Evolutionary conservation across 2,888 invertebrate genomes (phyloP).

Genomic region (Cephalotes varians): DNA sequence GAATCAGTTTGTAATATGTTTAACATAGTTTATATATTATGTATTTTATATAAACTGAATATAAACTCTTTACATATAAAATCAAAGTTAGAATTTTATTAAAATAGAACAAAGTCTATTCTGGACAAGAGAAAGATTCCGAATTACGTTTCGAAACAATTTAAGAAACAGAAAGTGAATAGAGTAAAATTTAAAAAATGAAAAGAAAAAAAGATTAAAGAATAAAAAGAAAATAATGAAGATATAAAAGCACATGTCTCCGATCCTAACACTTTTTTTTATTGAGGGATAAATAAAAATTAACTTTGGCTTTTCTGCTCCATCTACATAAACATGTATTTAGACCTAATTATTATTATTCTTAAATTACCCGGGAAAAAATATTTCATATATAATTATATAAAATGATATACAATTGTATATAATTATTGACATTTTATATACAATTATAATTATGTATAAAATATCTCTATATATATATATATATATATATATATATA

Average conservation of each 20-base stretch:
- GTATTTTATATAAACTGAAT: too few species aligned
- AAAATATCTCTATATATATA: too few species aligned
- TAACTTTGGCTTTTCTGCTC: not conserved
- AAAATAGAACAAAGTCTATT: constrained; percentile 1
- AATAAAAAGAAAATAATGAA: not conserved
- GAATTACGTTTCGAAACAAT: not conserved
- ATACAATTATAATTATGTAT: too few species aligned
- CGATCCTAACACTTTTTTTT: not conserved
- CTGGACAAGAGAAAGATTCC: not conserved
- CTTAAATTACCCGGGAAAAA: too few species aligned
- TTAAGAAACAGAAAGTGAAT: not conserved
- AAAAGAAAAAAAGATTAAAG: not conserved
- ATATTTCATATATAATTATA: too few species aligned
- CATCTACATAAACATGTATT: not conserved
- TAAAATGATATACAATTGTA: too few species aligned
- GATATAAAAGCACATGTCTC: not conserved
- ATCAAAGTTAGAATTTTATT: too few species aligned
- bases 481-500: too few species aligned
- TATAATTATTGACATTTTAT: too few species aligned
- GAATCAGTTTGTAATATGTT: too few species aligned
- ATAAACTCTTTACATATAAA: too few species aligned
- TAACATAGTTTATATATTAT: too few species aligned
- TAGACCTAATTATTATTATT: not conserved
- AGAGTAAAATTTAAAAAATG: not conserved
- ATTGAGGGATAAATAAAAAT: not conserved